Evolutionary conservation across 64 coral and sea anemone species (phyloP).

Genomic region (Montipora cactus): DNA sequence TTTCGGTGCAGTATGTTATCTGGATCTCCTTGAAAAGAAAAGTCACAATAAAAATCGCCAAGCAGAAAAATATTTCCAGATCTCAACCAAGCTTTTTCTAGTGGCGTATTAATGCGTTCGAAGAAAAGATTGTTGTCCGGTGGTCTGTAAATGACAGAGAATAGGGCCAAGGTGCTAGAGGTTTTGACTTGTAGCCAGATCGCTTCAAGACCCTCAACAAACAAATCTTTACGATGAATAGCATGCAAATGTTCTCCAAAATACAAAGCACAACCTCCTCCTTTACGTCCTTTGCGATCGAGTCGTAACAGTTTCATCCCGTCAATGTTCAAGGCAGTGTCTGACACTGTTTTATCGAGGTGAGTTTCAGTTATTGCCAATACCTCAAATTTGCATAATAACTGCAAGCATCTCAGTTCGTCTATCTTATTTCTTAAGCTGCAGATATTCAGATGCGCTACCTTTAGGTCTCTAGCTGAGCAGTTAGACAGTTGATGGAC

Average conservation of each 20-base stretch:
- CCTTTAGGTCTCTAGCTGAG: slow-evolving; percentile 34
- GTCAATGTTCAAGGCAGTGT: slow-evolving; percentile 17
- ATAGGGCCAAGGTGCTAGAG: slow-evolving; percentile 5
- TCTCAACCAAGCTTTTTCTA: slow-evolving; percentile 10
- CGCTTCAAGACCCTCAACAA: slow-evolving; percentile 29
- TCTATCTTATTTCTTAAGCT: slow-evolving; percentile 59
- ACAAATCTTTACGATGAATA: slow-evolving; percentile 48
- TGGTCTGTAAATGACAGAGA: slow-evolving; percentile 32
- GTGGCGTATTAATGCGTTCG: not conserved
- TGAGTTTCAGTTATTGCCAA: slow-evolving; percentile 27
- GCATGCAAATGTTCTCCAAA: slow-evolving; percentile 53
- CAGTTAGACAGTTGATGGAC: slow-evolving; percentile 22
- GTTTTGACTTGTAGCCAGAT: slow-evolving; percentile 53
- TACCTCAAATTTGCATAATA: slow-evolving; percentile 47
- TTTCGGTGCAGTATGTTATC: not conserved
- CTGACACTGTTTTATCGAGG: not conserved
- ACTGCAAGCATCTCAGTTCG: slow-evolving; percentile 25
- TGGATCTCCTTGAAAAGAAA: slow-evolving; percentile 10
- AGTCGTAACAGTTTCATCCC: slow-evolving; percentile 49
- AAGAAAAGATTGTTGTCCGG: not conserved
- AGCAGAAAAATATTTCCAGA: slow-evolving; percentile 26
- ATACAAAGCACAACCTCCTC: slow-evolving; percentile 34
- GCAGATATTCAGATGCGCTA: slow-evolving; percentile 45
- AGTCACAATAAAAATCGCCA: slow-evolving; percentile 34
- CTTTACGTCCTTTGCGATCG: slow-evolving; percentile 29